A percentile compares a stretch with the other conserved stretches of the same genome.
Evolutionary conservation across 2,888 invertebrate genomes (phyloP).

Genomic region (Arge pagana): DNA sequence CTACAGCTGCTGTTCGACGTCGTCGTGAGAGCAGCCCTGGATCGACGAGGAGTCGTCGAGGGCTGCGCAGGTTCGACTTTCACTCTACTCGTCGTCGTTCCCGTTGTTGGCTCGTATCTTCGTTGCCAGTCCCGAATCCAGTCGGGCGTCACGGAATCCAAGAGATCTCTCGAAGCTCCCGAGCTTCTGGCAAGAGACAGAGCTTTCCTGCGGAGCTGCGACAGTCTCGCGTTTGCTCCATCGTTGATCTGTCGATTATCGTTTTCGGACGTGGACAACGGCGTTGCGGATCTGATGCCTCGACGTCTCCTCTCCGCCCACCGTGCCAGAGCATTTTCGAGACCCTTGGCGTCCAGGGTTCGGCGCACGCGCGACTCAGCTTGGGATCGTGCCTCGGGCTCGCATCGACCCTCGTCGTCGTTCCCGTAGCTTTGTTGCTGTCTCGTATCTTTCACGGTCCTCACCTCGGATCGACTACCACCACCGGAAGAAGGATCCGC

Average conservation of each 20-base stretch:
- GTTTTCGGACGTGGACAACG: constrained; percentile 34
- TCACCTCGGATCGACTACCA: constrained; percentile 37
- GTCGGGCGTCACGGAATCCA: background rate
- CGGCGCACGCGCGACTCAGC: constrained; percentile 28
- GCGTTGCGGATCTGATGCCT: constrained; percentile 23
- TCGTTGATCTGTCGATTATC: too few relatives aligned
- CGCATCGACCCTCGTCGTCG: background rate
- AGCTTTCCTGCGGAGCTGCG: constrained; percentile 28
- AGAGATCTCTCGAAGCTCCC: background rate
- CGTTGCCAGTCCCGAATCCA: background rate
- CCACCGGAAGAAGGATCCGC: constrained; percentile 3
- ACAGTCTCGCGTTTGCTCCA: constrained; percentile 47
- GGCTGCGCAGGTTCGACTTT: too few relatives aligned
- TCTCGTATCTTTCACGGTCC: constrained; percentile 9
- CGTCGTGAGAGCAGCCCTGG: background rate
- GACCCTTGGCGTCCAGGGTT: constrained; percentile 45
- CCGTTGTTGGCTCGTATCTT: too few relatives aligned
- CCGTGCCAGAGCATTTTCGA: constrained; percentile 40
- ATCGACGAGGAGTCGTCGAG: constrained; percentile 3
- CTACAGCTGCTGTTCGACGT: constrained; percentile 5
- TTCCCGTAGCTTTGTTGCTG: constrained; percentile 22
- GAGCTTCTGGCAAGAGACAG: background rate
- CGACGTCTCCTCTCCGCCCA: constrained; percentile 36
- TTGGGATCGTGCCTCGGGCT: constrained; percentile 45
- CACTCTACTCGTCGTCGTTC: too few relatives aligned